Base-by-base conservation (phyloP, 53 echinoderm and acorn worm genomes). In the Mesocentrotus franciscanus region DNA sequence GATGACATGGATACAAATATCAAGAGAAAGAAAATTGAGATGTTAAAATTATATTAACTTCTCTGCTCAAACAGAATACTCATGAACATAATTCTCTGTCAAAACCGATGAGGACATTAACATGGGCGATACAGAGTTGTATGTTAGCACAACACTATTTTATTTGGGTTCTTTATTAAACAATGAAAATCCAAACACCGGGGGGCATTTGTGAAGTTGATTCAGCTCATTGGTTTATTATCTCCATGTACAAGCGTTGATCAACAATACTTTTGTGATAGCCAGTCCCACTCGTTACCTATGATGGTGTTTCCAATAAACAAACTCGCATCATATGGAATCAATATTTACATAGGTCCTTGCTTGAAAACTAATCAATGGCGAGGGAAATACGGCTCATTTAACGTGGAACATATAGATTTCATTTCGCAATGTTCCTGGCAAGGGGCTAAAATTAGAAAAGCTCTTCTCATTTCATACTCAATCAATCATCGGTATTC, bases 331-430 rank as follows among this genome's bases (percentile, higher is more conserved):
- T 24, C 55, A 55, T 11, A 75, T 49, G 39, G 17, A 29, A 84
- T 84, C 84, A 55, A 84, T 84, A 84, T 84, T 84, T 84, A 24
- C 84, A 84, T 84, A 84, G 84, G 22, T 8, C 84, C 55, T 55
- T 84, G 84, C 42, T 24, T 42, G 39, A 24, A 35, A 20, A 16
- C 22, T 55, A 49, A 84, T 84, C 49, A 84, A 84, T 49, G 49
- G 24, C 15, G 18, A 42, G 15, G 55, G 33, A 84, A 49, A 84
- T 84, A 84, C 55, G 84, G 22, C 9, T 22, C 20, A 84, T 84
- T 83, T 84, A 42, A 55, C 84, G 42, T 64, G 76, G 76, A 3
- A 8, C 2, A 16, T 64, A 64, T 76, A 14, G 2, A 27, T 32
- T 84, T 84, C 27, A 84, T 84, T 84, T 8, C 15, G 39, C 39